Conservation (phyloP, 2,797 vertebrate genomes). For the Allobates femoralis region DNA sequence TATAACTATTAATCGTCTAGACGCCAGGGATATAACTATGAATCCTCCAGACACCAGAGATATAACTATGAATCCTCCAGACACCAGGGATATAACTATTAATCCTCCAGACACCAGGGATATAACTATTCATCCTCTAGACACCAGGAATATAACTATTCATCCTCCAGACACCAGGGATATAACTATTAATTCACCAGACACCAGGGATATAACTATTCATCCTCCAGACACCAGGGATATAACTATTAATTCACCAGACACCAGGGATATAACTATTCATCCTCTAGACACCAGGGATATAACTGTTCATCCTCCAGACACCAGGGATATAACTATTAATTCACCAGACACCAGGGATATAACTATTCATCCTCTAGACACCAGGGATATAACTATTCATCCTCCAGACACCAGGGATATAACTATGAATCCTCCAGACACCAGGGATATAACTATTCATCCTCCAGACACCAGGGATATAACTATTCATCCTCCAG, state of each 20-base stretch:
- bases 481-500: not conserved
- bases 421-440: not conserved
- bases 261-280: not conserved
- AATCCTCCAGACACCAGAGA: not conserved
- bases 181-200: too few relatives aligned
- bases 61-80: not conserved
- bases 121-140: too few relatives aligned
- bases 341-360: not conserved
- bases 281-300: not conserved
- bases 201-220: not conserved
- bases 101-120: not conserved
- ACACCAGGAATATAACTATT: not conserved
- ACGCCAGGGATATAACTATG: too few relatives aligned
- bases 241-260: not conserved
- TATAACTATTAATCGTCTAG: not conserved
- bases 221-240: not conserved
- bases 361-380: not conserved
- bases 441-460: not conserved
- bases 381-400: not conserved
- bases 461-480: not conserved
- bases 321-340: too few relatives aligned
- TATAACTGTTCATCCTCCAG: not conserved
- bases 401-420: not conserved
- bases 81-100: not conserved
- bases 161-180: not conserved